These are phyloP conservation scores for Lagopus leucura DNA, from an alignment of 2,113 vertebrate species.

Conservation along the genomic window DNA sequence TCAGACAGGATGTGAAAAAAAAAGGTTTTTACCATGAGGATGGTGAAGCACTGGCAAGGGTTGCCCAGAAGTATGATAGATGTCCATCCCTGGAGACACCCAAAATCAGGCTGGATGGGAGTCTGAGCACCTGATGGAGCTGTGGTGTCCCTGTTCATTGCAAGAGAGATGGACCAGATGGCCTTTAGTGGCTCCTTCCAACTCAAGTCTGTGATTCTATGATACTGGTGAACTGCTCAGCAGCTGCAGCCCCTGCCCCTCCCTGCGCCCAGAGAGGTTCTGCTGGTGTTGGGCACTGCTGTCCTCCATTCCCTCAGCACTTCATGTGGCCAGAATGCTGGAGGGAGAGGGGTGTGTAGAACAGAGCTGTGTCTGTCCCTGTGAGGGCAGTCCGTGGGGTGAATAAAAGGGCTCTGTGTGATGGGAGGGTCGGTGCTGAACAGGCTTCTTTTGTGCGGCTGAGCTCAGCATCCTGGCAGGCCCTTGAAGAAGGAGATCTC, in stretches of 20 bases:
- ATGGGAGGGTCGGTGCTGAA: neutral
- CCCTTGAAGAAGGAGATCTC: neutral
- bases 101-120: too few species aligned
- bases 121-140: too few species aligned
- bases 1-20: too few species aligned
- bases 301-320: neutral
- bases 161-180: too few species aligned
- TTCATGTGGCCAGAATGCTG: neutral
- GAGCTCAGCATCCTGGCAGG: neutral
- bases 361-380: slow-evolving; percentile 22
- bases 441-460: neutral
- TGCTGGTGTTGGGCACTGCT: neutral
- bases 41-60: too few species aligned
- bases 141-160: too few species aligned
- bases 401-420: slow-evolving; percentile 19
- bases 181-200: too few species aligned
- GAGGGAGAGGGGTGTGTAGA: neutral
- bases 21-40: too few species aligned
- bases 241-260: neutral
- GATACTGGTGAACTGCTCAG: neutral
- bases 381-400: neutral
- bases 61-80: too few species aligned
- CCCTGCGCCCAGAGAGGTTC: neutral
- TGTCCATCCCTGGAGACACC: too few species aligned
- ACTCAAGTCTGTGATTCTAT: too few species aligned